Base-by-base conservation (phyloP, 2,888 invertebrate species). In the Eupithecia abbreviata region DNA sequence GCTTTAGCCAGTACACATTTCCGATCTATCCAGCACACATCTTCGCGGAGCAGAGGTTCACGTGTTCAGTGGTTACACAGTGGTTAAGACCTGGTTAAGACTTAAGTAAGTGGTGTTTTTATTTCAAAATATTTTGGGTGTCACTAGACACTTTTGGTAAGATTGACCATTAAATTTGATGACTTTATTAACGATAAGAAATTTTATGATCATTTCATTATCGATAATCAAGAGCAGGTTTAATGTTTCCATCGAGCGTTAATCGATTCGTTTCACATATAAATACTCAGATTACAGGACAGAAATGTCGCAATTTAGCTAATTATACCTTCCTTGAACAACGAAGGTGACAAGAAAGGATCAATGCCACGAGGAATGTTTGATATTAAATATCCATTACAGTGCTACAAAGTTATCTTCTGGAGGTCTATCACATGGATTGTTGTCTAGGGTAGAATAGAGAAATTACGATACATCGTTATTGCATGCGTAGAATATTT, bases 301-400 rank as follows among this genome's bases (percentile, higher is more conserved):
- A 76, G 72, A 74, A 76, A 74, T 73, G 70, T 72, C 65, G 72
- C 55, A 76, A 71, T 67, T 77, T 49, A 70, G 69, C 30, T 69
- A 67, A 74, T 72, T 13, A 47, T 58, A 72, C 71, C 65, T 75
- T 71, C 67, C 68, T 77, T 30, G 42, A 73, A 62, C 58, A 73
- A 62, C 30, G 12, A 79, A 77, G 30, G 18, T 68, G 66, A 70
- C 43, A 62, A 72, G 71, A 73, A 76, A 77, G 74, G 49, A 77
- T 75, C 73, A 70, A 65, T 76, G 74, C 65, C 72, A 69, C 18
- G 68, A 77, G 68, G 76, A 79, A 78, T 80, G 55, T 77, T 71
- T 75, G 68, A 75, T 80, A 82, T 83, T 82, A 82, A 80, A 83
- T 80, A 74, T 79, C 77, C 80, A 84, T 83, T 81, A 82, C 66